Percentiles rank a stretch among this genome's conserved stretches.
phyloP scores from a whole-genome alignment of 2,113 vertebrate genomes.

The Gobio gobio region DNA sequence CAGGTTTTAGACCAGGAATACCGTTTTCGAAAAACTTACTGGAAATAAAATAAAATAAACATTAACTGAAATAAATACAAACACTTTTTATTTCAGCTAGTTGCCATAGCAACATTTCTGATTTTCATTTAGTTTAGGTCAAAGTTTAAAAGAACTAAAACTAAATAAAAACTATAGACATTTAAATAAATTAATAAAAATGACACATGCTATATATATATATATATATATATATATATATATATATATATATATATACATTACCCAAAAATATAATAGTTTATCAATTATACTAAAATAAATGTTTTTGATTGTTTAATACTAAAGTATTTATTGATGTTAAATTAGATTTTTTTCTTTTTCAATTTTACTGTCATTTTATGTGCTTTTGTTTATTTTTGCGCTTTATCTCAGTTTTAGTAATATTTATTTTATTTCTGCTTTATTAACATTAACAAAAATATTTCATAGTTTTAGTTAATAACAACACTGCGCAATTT shows the following conservation, averaged over 20 bases:
- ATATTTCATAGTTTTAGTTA: not conserved
- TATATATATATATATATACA: too few species aligned
- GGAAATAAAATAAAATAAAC: not conserved
- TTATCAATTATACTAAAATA: not conserved
- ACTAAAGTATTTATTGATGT: not conserved
- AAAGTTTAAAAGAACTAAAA: too few species aligned
- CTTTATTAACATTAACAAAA: not conserved
- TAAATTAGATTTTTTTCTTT: not conserved
- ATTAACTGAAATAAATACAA: not conserved
- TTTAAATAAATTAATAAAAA: not conserved
- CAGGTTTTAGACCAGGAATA: not conserved
- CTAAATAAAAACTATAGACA: not conserved
- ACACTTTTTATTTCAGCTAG: not conserved
- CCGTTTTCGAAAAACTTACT: not conserved
- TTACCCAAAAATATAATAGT: not conserved
- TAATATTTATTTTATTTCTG: not conserved
- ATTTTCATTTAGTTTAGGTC: too few species aligned
- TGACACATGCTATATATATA: too few species aligned
- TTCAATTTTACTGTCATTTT: not conserved
- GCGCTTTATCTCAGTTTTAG: not conserved
- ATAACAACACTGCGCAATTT: not conserved
- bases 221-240: too few species aligned
- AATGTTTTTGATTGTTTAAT: not conserved
- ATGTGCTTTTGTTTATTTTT: not conserved
- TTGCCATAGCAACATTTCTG: too few species aligned